Evolutionary conservation across 2,888 invertebrate genomes (phyloP).

Genomic region (Morpho deidamia): DNA sequence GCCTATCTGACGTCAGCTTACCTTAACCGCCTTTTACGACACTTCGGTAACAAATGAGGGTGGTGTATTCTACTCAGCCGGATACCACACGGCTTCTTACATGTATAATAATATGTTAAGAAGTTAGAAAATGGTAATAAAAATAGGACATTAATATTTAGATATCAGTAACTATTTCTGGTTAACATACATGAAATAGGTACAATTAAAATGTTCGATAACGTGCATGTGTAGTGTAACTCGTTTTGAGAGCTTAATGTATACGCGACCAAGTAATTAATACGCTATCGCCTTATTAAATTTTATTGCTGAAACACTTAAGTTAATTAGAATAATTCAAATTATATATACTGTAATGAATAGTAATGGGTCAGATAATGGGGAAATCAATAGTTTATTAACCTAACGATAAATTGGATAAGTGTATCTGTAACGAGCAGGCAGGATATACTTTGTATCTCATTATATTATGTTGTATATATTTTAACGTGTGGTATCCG

Average conservation of each 20-base stretch:
- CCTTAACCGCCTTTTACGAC: too few species aligned
- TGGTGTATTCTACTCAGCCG: too few species aligned
- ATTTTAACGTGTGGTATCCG: too few species aligned
- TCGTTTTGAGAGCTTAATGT: constrained; percentile 18
- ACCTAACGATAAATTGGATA: constrained; percentile 1
- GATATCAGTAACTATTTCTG: too few species aligned
- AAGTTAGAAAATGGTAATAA: background rate
- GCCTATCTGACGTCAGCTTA: too few species aligned
- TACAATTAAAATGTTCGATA: background rate
- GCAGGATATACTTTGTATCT: too few species aligned
- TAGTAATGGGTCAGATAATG: constrained; percentile 6
- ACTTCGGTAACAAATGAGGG: too few species aligned
- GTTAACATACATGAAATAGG: too few species aligned
- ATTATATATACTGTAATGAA: constrained; percentile 16
- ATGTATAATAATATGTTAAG: background rate
- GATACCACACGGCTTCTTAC: too few species aligned
- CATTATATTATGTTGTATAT: too few species aligned
- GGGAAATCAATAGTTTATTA: background rate
- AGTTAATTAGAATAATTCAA: constrained; percentile 37
- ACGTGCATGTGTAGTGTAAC: constrained; percentile 1
- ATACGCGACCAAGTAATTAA: constrained; percentile 32
- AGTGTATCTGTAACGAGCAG: background rate
- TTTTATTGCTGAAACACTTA: constrained; percentile 22
- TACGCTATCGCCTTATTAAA: constrained; percentile 24
- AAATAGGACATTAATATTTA: background rate